Evolutionary conservation across 2,888 invertebrate genomes (phyloP).

Genomic region (Protula sp.): DNA sequence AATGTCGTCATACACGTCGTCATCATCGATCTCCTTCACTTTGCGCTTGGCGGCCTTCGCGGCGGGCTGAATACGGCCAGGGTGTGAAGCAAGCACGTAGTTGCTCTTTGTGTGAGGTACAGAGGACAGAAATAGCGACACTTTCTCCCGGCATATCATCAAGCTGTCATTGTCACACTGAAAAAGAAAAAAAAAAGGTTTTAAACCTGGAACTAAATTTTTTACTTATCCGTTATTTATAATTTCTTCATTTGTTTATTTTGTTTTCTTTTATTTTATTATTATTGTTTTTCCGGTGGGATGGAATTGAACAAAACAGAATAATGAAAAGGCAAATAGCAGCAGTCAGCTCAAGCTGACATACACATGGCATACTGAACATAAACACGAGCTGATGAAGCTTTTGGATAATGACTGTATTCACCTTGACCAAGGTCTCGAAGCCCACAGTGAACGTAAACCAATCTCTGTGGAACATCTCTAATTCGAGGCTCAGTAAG

Average conservation of each 20-base stretch:
- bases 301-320: no score
- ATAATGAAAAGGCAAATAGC: no score
- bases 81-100: not conserved
- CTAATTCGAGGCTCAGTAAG: slow-evolving; percentile 65
- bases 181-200: not conserved
- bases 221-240: no score
- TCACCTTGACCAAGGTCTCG: slow-evolving; percentile 42
- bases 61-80: not conserved
- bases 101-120: not conserved
- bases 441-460: slow-evolving; percentile 37
- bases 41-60: slow-evolving; percentile 8
- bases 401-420: no score
- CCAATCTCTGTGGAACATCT: slow-evolving; percentile 42
- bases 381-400: no score
- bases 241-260: no score
- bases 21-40: slow-evolving; percentile 26
- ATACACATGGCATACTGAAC: no score
- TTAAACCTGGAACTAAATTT: not conserved
- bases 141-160: slow-evolving; percentile 39
- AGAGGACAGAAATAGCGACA: slow-evolving; percentile 28
- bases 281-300: no score
- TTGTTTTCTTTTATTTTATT: no score
- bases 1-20: slow-evolving; percentile 47
- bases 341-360: no score
- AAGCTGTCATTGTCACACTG: slow-evolving; percentile 41